Base-by-base conservation (phyloP, 2,888 invertebrate species). In the Trichogramma dendrolimi region DNA sequence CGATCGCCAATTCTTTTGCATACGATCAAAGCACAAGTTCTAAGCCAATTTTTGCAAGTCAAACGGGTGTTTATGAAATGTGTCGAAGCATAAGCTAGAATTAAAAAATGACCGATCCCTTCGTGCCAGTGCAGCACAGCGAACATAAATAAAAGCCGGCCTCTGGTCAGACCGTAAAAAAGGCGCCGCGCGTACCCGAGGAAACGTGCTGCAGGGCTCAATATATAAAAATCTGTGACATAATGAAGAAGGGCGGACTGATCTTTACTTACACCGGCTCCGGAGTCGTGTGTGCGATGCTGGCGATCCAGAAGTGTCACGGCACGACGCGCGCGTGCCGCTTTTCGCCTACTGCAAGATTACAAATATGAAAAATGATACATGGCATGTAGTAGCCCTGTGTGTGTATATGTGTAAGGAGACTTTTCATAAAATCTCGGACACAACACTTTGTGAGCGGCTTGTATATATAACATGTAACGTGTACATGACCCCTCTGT, bases 291-390 rank as follows among this genome's bases (percentile, higher is more conserved):
- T 27, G 27, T 40, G 11, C 2, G 8, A 10, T 10, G 6, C 58
- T 8, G 27, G 41, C 7, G 4, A 8, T 27, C 27, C 27, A 27
- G 27, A 27, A 27, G 27, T 27, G 27, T 27, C 10, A 48, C 3
- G 39, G 7, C 11, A 27, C 4, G 55, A 27, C 7, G 11, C 52
- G 27, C 27, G 51, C 51, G 43, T 11, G 43, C 8, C 14, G 53
- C 10, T 46, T 46, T 10, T 46, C 46, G 14, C 39, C 44, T 10
- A 47, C 7, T 39, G 39, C 43, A 57, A 62, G 51, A 63, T 65
- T 65, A 65, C 55, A 62, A 65, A 62, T 61, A 65, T 65, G 65
- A 65, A 65, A 65, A 61, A 65, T 65, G 65, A 65, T 62, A 65
- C 56, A 5, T 46, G 55, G 40, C 11, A 7, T 6, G 14, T 6